These are phyloP conservation scores for Pseudomugil gertrudae DNA, from an alignment of 2,797 vertebrate genomes.

Conservation along the genomic window DNA sequence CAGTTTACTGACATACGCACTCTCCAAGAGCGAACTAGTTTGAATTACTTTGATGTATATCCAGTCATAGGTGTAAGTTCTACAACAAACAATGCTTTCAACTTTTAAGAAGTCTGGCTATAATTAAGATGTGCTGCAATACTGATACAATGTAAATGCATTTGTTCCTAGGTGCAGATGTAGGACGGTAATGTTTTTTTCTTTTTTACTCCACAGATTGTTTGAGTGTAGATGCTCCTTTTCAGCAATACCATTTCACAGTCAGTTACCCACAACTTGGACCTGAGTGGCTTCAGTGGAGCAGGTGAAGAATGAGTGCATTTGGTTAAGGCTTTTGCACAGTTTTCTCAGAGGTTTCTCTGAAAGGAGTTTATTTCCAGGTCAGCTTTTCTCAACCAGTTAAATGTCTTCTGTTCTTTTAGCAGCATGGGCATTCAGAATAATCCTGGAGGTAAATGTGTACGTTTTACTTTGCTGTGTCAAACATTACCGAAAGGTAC, in stretches of 20 bases:
- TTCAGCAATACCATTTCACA: constrained; percentile 54
- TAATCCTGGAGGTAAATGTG: constrained; percentile 1
- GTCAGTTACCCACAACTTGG: constrained; percentile 46
- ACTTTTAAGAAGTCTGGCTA: not conserved
- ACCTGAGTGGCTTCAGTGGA: constrained; percentile 31
- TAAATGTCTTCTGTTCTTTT: not conserved
- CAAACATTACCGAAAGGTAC: not conserved
- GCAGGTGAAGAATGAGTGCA: constrained; percentile 24
- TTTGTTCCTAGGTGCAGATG: constrained; percentile 5
- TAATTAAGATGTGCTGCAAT: constrained; percentile 5
- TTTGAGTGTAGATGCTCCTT: constrained; percentile 27
- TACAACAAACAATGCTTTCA: not conserved
- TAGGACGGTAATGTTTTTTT: constrained; percentile 25
- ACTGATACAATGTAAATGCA: not conserved
- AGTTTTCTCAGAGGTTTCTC: constrained; percentile 7
- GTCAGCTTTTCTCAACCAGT: constrained; percentile 15
- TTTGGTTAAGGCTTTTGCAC: constrained; percentile 33
- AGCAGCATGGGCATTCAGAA: not conserved
- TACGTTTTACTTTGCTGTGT: not conserved
- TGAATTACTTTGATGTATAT: constrained; percentile 20
- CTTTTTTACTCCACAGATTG: constrained; percentile 26
- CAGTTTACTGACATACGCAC: constrained; percentile 45
- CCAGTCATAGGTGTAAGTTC: not conserved
- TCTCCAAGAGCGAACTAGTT: constrained; percentile 35
- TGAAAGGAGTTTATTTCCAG: constrained; percentile 11